These are phyloP conservation scores for Bombus balteatus DNA, from an alignment of 1,140 invertebrate species.

Conservation along the genomic window DNA sequence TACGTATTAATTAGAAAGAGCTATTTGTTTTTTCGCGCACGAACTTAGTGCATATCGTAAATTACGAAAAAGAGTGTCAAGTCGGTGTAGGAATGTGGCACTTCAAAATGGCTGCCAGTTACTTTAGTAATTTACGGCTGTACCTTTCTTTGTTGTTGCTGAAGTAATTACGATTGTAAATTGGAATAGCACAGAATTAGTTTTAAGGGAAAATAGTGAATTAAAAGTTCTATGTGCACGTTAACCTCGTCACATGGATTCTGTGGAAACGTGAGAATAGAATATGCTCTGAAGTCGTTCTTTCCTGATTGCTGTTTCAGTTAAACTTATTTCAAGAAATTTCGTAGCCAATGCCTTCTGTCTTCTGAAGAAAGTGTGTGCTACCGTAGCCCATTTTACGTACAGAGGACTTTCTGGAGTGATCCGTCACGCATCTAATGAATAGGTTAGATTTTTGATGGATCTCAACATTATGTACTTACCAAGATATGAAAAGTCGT, in stretches of 20 bases:
- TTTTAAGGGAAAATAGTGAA: conserved; percentile 60
- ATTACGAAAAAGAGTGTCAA: conserved; percentile 81
- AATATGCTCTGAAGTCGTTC: conserved; percentile 74
- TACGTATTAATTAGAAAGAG: conserved; percentile 16
- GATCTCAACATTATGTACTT: conserved; percentile 22
- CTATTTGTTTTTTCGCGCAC: conserved; percentile 45
- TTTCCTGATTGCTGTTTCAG: conserved; percentile 64
- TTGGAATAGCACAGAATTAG: conserved; percentile 55
- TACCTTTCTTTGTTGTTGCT: conserved; percentile 82
- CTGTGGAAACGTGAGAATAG: conserved; percentile 62
- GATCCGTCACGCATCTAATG: conserved; percentile 31
- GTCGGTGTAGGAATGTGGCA: conserved; percentile 82
- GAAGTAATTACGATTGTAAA: conserved; percentile 72
- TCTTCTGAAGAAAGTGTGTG: conserved; percentile 35
- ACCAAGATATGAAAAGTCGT: conserved; percentile 14
- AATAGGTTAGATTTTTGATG: conserved; percentile 57
- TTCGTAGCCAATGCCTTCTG: conserved; percentile 30
- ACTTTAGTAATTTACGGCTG: conserved; percentile 83
- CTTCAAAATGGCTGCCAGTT: conserved; percentile 84
- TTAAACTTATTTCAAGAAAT: conserved; percentile 62
- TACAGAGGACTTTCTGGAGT: conserved; percentile 17
- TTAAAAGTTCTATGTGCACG: conserved; percentile 54
- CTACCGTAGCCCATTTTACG: conserved; percentile 18
- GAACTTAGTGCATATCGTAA: conserved; percentile 65
- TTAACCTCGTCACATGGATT: conserved; percentile 48